These are phyloP conservation scores for Anastatus disparis DNA, from an alignment of 1,140 invertebrate species.

Conservation along the genomic window DNA sequence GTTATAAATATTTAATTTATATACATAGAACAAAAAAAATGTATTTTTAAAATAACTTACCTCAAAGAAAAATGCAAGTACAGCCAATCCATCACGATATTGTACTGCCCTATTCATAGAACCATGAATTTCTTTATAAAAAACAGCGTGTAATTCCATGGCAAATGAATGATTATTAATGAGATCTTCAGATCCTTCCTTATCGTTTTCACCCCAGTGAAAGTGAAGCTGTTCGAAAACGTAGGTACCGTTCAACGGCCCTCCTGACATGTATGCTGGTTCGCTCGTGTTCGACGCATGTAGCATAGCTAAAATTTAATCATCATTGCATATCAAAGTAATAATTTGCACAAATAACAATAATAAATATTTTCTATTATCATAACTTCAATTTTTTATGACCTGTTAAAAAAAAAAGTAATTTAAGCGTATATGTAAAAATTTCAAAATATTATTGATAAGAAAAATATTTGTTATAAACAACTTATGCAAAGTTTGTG, in stretches of 20 bases:
- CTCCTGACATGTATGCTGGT: slow-evolving; percentile 71
- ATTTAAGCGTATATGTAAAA: background rate
- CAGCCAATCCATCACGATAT: slow-evolving; percentile 79
- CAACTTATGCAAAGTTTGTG: too few relatives aligned
- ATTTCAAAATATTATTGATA: background rate
- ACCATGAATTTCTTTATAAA: slow-evolving; percentile 80
- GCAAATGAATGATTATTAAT: slow-evolving; percentile 77
- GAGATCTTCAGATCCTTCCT: slow-evolving; percentile 86
- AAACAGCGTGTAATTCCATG: slow-evolving; percentile 88
- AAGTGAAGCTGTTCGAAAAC: slow-evolving; percentile 86
- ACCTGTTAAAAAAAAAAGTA: too few relatives aligned
- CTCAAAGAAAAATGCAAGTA: slow-evolving; percentile 86
- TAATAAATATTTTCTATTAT: background rate
- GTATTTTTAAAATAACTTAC: slow-evolving; percentile 68
- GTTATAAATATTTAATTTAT: too few relatives aligned
- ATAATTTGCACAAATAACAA: too few relatives aligned
- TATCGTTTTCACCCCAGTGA: slow-evolving; percentile 83
- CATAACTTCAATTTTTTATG: background rate
- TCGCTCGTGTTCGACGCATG: slow-evolving; percentile 69
- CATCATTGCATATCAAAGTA: too few relatives aligned
- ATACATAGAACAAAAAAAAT: too few relatives aligned
- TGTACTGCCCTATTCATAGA: slow-evolving; percentile 72
- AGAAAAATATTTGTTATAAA: slow-evolving; percentile 13
- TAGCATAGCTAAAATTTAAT: slow-evolving; percentile 45
- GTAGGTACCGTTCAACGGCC: slow-evolving; percentile 77